A percentile compares a stretch with the other conserved stretches of the same genome.
Evolutionary conservation across 2,888 invertebrate genomes (phyloP).

Genomic region (Heliconius cydno): DNA sequence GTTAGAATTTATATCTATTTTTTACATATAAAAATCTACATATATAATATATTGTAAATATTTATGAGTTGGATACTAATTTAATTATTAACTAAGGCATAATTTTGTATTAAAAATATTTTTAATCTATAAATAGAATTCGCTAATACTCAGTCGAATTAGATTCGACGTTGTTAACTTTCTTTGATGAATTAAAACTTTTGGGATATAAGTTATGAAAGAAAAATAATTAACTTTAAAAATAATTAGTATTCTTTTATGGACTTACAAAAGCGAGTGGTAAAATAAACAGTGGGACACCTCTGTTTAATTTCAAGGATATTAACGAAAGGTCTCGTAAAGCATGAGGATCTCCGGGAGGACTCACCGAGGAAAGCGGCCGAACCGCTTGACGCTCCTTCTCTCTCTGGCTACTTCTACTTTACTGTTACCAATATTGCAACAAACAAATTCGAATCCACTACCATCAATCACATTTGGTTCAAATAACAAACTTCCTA

Average conservation of each 20-base stretch:
- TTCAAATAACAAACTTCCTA: conserved; percentile 36
- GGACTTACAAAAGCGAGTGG: too few species aligned
- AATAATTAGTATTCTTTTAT: too few species aligned
- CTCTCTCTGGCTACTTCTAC: too few species aligned
- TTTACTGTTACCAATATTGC: background rate
- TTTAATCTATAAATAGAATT: background rate
- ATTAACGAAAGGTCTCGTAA: too few species aligned
- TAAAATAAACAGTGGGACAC: too few species aligned
- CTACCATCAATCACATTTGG: conserved; percentile 38
- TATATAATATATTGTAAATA: background rate
- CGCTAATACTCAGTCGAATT: background rate
- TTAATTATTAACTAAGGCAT: background rate
- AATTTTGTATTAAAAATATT: too few species aligned
- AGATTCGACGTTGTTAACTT: background rate
- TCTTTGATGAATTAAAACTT: background rate
- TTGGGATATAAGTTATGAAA: background rate
- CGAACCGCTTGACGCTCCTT: too few species aligned
- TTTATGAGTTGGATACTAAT: background rate
- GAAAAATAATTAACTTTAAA: too few species aligned
- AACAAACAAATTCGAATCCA: conserved; percentile 6
- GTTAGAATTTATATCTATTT: background rate
- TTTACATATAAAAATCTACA: background rate
- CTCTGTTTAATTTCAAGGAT: too few species aligned
- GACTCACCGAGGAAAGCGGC: too few species aligned
- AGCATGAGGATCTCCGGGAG: too few species aligned